Percentiles rank a stretch among this genome's conserved stretches.
These are phyloP conservation scores for Caenorhabditis sp. DNA, from an alignment of 2,888 invertebrate genomes.

Conservation along the genomic window DNA sequence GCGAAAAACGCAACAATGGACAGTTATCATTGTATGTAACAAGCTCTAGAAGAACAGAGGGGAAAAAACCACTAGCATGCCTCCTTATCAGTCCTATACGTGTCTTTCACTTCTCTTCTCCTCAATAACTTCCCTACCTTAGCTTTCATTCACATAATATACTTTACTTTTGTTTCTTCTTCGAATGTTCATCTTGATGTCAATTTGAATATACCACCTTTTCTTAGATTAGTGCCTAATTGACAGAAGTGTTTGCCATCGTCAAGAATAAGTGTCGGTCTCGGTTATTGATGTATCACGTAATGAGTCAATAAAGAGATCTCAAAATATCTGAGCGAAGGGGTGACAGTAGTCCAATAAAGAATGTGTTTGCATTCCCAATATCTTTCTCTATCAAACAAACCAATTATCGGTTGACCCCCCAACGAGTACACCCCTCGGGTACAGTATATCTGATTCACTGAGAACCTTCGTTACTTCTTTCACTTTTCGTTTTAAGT, in stretches of 20 bases:
- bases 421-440: background rate
- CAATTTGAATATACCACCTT: slow-evolving; percentile 26
- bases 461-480: background rate
- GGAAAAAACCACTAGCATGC: slow-evolving; percentile 38
- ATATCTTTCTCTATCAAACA: slow-evolving; percentile 17
- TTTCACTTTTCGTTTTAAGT: background rate
- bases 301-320: slow-evolving; percentile 50
- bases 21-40: slow-evolving; percentile 37
- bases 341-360: slow-evolving; percentile 64
- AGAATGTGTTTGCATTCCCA: slow-evolving; percentile 40
- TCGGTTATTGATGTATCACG: slow-evolving; percentile 55
- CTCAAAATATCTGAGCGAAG: slow-evolving; percentile 27
- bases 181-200: slow-evolving; percentile 14
- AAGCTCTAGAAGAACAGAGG: slow-evolving; percentile 26
- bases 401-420: background rate
- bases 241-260: slow-evolving; percentile 52
- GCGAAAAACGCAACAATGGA: slow-evolving; percentile 33
- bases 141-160: background rate
- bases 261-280: slow-evolving; percentile 14
- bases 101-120: slow-evolving; percentile 19
- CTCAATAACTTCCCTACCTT: background rate
- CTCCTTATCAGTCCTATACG: slow-evolving; percentile 37
- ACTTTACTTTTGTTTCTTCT: slow-evolving; percentile 8
- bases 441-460: slow-evolving; percentile 20
- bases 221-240: slow-evolving; percentile 17